Conservation (phyloP, 2,888 invertebrate species). For the Mycalesis mineus region DNA sequence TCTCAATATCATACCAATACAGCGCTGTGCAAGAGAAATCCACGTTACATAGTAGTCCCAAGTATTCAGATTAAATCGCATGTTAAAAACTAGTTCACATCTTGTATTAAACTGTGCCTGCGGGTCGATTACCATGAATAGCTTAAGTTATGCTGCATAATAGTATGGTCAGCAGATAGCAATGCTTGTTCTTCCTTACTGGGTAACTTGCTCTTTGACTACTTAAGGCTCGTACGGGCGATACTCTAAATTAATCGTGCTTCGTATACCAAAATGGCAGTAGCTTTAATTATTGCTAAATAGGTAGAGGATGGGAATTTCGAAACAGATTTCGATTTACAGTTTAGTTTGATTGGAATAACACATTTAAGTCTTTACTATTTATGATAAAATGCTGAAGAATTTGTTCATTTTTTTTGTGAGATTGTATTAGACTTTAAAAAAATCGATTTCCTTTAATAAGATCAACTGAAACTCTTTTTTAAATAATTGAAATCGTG, state of each 20-base stretch:
- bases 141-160: conserved; percentile 8
- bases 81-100: neutral
- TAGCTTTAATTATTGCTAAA: neutral
- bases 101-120: conserved; percentile 1
- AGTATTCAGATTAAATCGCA: neutral
- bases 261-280: neutral
- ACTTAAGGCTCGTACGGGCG: neutral
- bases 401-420: too few species aligned
- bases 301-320: neutral
- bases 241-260: conserved; percentile 5
- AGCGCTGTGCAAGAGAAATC: neutral
- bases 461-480: too few species aligned
- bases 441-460: too few species aligned
- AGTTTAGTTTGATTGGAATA: neutral
- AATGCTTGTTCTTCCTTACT: neutral
- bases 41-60: neutral
- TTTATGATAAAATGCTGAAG: too few species aligned
- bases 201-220: conserved; percentile 6
- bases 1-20: too few species aligned
- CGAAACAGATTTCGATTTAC: neutral
- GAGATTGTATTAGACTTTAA: too few species aligned
- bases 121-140: conserved; percentile 11
- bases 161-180: conserved; percentile 6
- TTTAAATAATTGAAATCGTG: too few species aligned
- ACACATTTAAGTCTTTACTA: neutral